Percentiles rank a stretch among this genome's conserved stretches.
Evolutionary conservation across 2,888 invertebrate species (phyloP).

Genomic region (Zhuqinia jingwanae): DNA sequence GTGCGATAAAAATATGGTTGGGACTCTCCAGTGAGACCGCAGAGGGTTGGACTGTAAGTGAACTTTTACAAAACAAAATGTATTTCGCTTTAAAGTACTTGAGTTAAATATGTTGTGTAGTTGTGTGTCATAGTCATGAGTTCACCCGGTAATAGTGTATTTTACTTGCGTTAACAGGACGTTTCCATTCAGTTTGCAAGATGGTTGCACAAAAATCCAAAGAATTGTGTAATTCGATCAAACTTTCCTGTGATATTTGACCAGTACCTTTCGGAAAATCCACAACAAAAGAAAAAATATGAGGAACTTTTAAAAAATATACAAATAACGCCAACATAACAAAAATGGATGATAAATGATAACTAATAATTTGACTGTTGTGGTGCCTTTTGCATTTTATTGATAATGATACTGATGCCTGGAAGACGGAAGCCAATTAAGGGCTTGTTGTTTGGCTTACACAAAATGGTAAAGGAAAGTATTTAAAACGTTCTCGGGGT

Average conservation of each 20-base stretch:
- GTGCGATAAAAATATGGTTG: slow-evolving; percentile 81
- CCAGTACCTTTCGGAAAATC: not conserved
- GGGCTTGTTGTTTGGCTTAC: too few species aligned
- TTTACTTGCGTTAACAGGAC: slow-evolving; percentile 35
- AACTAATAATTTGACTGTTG: too few species aligned
- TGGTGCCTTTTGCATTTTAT: too few species aligned
- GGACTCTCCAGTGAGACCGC: slow-evolving; percentile 78
- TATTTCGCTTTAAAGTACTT: slow-evolving; percentile 33
- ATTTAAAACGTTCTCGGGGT: too few species aligned
- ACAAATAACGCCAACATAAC: not conserved
- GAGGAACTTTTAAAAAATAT: slow-evolving; percentile 19
- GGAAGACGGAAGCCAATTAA: too few species aligned
- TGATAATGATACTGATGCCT: too few species aligned
- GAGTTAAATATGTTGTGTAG: not conserved
- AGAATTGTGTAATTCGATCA: slow-evolving; percentile 48
- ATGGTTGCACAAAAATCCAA: slow-evolving; percentile 54
- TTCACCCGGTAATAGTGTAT: too few species aligned
- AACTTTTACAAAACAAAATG: not conserved
- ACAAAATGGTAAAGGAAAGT: too few species aligned
- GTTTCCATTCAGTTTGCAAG: slow-evolving; percentile 66
- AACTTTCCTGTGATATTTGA: slow-evolving; percentile 71
- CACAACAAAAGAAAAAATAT: not conserved
- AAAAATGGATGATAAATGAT: too few species aligned
- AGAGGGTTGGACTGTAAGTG: slow-evolving; percentile 77
- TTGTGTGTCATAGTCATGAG: too few species aligned